Evolutionary conservation across 2,888 invertebrate species (phyloP).

Genomic region (Lamellibrachia columna): DNA sequence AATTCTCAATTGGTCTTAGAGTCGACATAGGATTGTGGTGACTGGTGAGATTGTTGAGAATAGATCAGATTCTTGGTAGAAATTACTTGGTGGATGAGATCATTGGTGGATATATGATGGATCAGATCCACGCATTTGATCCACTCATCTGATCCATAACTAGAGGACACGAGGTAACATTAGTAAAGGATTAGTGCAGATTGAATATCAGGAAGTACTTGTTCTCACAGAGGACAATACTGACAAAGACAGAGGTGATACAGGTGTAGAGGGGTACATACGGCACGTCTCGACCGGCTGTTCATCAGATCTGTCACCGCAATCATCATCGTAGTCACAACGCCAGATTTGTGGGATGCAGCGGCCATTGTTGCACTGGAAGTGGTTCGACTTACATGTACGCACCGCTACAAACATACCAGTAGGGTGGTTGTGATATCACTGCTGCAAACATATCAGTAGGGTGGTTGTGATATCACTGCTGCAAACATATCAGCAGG

Average conservation of each 20-base stretch:
- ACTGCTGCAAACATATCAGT: not conserved
- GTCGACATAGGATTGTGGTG: no score
- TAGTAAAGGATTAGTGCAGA: no score
- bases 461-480: not conserved
- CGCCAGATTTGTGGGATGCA: constrained; percentile 63
- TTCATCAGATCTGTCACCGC: constrained; percentile 76
- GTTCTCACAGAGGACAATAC: no score
- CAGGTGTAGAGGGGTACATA: constrained; percentile 27
- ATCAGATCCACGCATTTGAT: no score
- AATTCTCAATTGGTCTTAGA: no score
- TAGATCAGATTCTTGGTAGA: no score
- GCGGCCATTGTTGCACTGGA: constrained; percentile 60
- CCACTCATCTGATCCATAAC: no score
- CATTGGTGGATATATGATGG: no score
- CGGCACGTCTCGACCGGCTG: constrained; percentile 61
- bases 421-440: not conserved
- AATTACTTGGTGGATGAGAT: no score
- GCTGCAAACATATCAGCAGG: not conserved
- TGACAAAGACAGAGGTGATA: not conserved
- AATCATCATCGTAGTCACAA: constrained; percentile 98
- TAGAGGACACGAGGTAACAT: no score
- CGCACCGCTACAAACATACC: constrained; percentile 3
- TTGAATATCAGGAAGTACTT: no score
- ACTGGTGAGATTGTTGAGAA: no score
- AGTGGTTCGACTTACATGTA: constrained; percentile 53